Conservation (phyloP, 1,140 invertebrate species). For the Liolophura sinensis region DNA sequence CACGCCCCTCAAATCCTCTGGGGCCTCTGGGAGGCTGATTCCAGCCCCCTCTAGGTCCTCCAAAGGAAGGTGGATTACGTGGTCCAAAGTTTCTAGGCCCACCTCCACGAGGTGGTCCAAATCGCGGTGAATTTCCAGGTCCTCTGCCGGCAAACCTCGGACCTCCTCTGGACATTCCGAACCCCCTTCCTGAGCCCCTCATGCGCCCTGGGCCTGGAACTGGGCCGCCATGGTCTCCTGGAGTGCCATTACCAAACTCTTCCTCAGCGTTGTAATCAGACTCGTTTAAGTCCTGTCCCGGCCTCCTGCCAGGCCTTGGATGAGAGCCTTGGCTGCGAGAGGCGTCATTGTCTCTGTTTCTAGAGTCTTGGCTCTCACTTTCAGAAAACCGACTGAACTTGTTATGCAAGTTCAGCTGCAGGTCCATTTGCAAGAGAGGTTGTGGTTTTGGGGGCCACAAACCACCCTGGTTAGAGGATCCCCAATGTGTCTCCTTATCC, state of each 20-base stretch:
- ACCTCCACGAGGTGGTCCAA: conserved; percentile 7
- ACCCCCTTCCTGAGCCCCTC: background rate
- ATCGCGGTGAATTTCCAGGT: conserved; percentile 3
- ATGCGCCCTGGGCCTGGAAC: background rate
- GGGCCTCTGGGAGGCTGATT: conserved; percentile 1
- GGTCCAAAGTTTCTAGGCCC: conserved; percentile 12
- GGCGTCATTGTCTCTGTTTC: background rate
- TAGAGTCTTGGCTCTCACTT: background rate
- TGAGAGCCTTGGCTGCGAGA: background rate
- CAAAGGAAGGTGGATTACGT: conserved; percentile 13
- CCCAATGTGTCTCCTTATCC: background rate
- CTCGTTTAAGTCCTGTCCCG: background rate
- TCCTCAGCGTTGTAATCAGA: background rate
- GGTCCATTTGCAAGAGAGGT: background rate
- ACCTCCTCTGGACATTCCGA: background rate
- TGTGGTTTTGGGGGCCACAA: background rate
- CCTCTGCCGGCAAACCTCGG: background rate
- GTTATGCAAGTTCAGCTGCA: background rate
- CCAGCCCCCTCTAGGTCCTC: background rate
- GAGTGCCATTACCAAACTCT: background rate
- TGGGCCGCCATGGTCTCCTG: background rate
- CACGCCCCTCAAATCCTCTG: conserved; percentile 8
- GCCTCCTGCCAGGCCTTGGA: background rate
- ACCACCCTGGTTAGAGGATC: background rate
- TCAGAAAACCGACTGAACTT: conserved; percentile 1